Evolutionary conservation across 2,888 invertebrate species (phyloP).

Genomic region (Luperina testacea): DNA sequence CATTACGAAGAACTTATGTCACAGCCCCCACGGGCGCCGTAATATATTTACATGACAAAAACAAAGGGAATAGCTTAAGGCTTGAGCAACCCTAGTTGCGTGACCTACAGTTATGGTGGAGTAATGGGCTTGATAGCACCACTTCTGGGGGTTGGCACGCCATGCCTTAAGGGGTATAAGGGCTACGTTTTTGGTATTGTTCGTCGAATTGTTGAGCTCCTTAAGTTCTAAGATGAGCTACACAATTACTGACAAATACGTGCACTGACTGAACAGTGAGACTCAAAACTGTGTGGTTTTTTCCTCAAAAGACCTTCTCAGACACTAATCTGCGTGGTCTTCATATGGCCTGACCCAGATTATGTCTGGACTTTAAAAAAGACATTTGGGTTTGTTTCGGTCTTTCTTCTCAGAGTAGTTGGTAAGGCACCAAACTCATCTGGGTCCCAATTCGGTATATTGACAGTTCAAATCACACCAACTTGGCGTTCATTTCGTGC

Average conservation of each 20-base stretch:
- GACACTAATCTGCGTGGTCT: background rate
- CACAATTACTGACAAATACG: background rate
- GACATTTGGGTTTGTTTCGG: too few species aligned
- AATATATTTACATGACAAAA: slow-evolving; percentile 48
- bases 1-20: slow-evolving; percentile 29
- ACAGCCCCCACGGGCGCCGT: slow-evolving; percentile 17
- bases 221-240: background rate
- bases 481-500: too few species aligned
- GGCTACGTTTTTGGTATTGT: background rate
- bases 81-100: slow-evolving; percentile 46
- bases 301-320: background rate
- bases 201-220: slow-evolving; percentile 1
- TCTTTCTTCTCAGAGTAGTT: background rate
- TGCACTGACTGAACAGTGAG: background rate
- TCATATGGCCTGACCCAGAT: too few species aligned
- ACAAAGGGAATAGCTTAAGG: slow-evolving; percentile 41
- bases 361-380: too few species aligned
- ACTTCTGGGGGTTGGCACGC: slow-evolving; percentile 62
- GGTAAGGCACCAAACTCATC: background rate
- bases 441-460: too few species aligned
- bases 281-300: background rate
- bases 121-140: slow-evolving; percentile 57
- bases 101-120: slow-evolving; percentile 51
- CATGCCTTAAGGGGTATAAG: slow-evolving; percentile 36
- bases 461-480: too few species aligned